Percentiles rank a stretch among this genome's conserved stretches.
Evolutionary conservation across 2,113 vertebrate species (phyloP).

Genomic region (Nothocercus julius): DNA sequence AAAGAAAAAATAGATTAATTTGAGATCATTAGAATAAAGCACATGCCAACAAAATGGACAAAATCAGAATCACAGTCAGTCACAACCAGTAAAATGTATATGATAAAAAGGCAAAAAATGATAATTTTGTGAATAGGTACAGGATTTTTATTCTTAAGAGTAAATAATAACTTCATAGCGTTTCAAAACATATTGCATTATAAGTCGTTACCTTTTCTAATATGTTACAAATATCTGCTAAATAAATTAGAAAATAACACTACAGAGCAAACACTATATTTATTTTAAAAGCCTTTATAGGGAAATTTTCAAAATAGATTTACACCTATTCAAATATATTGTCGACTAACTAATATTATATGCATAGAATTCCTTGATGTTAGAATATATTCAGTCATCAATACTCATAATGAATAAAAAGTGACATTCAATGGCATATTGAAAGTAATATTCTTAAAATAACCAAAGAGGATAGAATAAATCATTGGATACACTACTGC

Average conservation of each 20-base stretch:
- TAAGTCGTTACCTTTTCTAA: neutral
- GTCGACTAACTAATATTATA: neutral
- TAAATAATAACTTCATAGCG: neutral
- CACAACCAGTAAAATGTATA: neutral
- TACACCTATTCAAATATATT: neutral
- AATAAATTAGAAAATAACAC: neutral
- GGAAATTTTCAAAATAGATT: neutral
- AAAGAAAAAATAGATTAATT: neutral
- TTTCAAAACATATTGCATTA: neutral
- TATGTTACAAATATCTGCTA: neutral
- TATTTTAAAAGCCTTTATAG: neutral
- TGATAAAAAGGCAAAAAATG: neutral
- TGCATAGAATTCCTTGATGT: neutral
- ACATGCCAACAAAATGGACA: neutral
- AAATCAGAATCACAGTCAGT: neutral
- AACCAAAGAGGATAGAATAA: neutral
- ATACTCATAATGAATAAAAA: neutral
- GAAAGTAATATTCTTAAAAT: slow-evolving; percentile 28
- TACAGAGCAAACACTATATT: neutral
- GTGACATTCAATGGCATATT: neutral
- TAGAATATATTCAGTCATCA: neutral
- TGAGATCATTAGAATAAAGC: neutral
- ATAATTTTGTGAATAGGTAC: neutral
- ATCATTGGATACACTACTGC: neutral
- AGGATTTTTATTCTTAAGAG: neutral